phyloP scores from a whole-genome alignment of 2,797 vertebrate genomes.

The Gymnocypris eckloni region DNA sequence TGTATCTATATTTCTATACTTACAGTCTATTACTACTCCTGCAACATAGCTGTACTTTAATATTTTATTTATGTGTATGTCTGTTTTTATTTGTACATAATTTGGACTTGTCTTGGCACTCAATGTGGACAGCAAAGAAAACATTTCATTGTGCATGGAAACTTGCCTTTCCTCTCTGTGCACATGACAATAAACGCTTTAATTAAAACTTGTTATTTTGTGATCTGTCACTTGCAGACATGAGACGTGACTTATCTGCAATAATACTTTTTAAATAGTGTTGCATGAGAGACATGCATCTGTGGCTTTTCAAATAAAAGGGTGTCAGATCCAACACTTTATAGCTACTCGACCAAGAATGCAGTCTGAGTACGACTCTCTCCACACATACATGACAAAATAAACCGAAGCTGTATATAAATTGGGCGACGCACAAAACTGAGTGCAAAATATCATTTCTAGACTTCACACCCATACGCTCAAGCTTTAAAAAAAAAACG shows the following conservation, averaged over 20 bases:
- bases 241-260: background rate
- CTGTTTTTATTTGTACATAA: too few relatives aligned
- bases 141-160: too few relatives aligned
- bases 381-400: background rate
- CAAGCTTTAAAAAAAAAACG: background rate
- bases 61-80: too few relatives aligned
- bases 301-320: background rate
- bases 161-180: too few relatives aligned
- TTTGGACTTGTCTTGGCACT: too few relatives aligned
- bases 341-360: background rate
- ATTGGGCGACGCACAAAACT: background rate
- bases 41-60: too few relatives aligned
- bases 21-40: too few relatives aligned
- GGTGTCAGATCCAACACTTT: background rate
- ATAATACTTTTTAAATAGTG: conserved; percentile 3
- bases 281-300: background rate
- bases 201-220: background rate
- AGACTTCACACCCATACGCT: background rate
- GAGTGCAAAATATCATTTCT: background rate
- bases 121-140: too few relatives aligned
- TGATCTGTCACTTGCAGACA: background rate
- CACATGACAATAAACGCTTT: background rate
- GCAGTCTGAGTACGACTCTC: background rate
- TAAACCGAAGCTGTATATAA: background rate
- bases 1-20: too few relatives aligned